These are phyloP conservation scores for Forbesichthys papilliferus DNA, from an alignment of 2,113 vertebrate genomes.

Conservation along the genomic window DNA sequence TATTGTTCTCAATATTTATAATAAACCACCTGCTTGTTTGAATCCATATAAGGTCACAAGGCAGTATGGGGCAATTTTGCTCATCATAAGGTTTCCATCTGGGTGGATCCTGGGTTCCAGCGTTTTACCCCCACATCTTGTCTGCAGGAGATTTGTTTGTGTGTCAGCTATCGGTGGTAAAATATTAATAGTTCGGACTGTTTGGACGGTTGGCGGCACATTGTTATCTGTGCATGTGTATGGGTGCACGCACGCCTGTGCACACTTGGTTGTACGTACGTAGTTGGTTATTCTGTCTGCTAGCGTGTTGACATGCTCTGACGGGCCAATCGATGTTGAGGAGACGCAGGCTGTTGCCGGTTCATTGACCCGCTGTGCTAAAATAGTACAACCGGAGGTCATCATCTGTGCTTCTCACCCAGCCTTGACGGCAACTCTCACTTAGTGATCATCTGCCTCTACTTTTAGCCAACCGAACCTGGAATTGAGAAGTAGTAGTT, in stretches of 20 bases:
- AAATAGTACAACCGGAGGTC: conserved; percentile 54
- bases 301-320: conserved; percentile 50
- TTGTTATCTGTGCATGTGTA: background rate
- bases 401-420: conserved; percentile 24
- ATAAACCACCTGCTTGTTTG: conserved; percentile 13
- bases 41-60: conserved; percentile 30
- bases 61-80: conserved; percentile 26
- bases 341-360: conserved; percentile 40
- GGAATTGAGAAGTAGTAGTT: background rate
- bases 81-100: conserved; percentile 32
- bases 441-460: conserved; percentile 11
- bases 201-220: background rate
- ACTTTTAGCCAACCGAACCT: background rate
- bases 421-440: conserved; percentile 12
- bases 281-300: conserved; percentile 32
- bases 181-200: background rate
- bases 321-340: conserved; percentile 66
- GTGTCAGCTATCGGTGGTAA: too few relatives aligned
- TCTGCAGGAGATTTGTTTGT: conserved; percentile 18
- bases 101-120: conserved; percentile 40
- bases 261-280: conserved; percentile 19
- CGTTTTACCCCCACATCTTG: conserved; percentile 31
- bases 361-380: conserved; percentile 52
- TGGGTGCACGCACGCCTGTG: background rate
- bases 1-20: conserved; percentile 5